Percentiles rank a stretch among this genome's conserved stretches.
These are phyloP conservation scores for Harpegnathos saltator DNA, from an alignment of 1,140 invertebrate genomes.

Conservation along the genomic window DNA sequence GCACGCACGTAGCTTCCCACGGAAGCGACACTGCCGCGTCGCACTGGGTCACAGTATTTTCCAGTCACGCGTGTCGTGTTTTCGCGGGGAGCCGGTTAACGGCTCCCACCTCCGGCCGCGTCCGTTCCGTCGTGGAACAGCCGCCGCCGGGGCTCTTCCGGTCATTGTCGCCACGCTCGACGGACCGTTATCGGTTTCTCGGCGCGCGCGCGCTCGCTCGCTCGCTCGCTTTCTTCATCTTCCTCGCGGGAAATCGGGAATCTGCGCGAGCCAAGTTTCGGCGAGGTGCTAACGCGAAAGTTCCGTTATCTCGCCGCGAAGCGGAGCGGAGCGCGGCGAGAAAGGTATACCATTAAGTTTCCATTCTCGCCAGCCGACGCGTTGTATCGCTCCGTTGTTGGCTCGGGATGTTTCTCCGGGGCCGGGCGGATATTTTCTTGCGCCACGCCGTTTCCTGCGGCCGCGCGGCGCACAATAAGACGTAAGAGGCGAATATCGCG, in stretches of 20 bases:
- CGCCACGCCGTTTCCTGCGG: slow-evolving; percentile 59
- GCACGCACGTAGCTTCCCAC: slow-evolving; percentile 20
- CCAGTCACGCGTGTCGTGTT: slow-evolving; percentile 36
- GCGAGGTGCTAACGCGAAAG: background rate
- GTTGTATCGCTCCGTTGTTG: slow-evolving; percentile 17
- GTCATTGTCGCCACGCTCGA: slow-evolving; percentile 67
- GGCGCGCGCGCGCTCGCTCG: too few relatives aligned
- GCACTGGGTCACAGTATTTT: slow-evolving; percentile 57
- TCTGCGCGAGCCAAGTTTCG: background rate
- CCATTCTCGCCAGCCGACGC: slow-evolving; percentile 30
- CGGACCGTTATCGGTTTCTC: slow-evolving; percentile 64
- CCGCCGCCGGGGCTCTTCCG: slow-evolving; percentile 62
- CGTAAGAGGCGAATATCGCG: slow-evolving; percentile 42
- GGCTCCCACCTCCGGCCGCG: slow-evolving; percentile 16
- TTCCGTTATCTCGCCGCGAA: background rate
- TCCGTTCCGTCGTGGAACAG: slow-evolving; percentile 36
- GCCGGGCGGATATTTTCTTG: slow-evolving; percentile 59
- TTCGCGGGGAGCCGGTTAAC: slow-evolving; percentile 27
- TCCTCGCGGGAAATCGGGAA: slow-evolving; percentile 38
- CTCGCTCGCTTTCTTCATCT: slow-evolving; percentile 34
- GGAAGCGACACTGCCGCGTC: too few relatives aligned
- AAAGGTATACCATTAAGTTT: background rate
- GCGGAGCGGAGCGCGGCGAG: too few relatives aligned
- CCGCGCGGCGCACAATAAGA: slow-evolving; percentile 46
- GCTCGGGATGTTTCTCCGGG: slow-evolving; percentile 41